Base-by-base conservation (phyloP, 2,888 invertebrate genomes). In the Ypsolopha scabrella region DNA sequence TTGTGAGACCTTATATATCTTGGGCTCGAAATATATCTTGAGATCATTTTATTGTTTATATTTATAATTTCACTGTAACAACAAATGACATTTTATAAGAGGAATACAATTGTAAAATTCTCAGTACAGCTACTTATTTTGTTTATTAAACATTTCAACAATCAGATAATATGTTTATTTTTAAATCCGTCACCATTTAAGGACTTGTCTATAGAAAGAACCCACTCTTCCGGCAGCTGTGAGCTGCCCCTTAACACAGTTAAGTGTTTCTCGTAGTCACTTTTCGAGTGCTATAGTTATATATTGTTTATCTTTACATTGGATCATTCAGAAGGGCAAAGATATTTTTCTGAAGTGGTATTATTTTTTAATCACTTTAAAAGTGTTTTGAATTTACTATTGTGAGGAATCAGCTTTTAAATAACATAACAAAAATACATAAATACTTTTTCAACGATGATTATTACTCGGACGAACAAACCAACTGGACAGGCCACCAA, bases 151-250 rank as follows among this genome's bases (percentile, higher is more conserved):
- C 14, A 43, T 24, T 14, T 36, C 37, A 13, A 13, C 34, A 10
- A 38, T 38, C 14, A 43, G 11, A 13, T 24, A 24, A 14, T 46
- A n/a, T 46, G 34, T 46, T 46, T 46, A 46, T 46, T 46, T 46
- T 35, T 43, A 43, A 43, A 46, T 46, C 46, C 11, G 46, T 35
- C 46, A 46, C 35, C n/a, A 6, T 35, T 46, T 46, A 46, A 46
- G 46, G 9, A 24, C 24, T 24, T 24, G 45, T n/a, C 34, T 34
- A 6, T n/a, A 46, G 39, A 38, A 24, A 9, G 24, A 6, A 7
- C 33, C 10, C 9, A 49, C 8, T 7, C 41, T 33, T 49, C 49
- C 39, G 49, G 49, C 49, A 49, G 49, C 39, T 49, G 49, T 46
- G 39, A n/a, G 6, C 24, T 45, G 11, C 37, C 47, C 47, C 47